Conservation (phyloP, 1,140 invertebrate genomes). For the Drosophila auraria region DNA sequence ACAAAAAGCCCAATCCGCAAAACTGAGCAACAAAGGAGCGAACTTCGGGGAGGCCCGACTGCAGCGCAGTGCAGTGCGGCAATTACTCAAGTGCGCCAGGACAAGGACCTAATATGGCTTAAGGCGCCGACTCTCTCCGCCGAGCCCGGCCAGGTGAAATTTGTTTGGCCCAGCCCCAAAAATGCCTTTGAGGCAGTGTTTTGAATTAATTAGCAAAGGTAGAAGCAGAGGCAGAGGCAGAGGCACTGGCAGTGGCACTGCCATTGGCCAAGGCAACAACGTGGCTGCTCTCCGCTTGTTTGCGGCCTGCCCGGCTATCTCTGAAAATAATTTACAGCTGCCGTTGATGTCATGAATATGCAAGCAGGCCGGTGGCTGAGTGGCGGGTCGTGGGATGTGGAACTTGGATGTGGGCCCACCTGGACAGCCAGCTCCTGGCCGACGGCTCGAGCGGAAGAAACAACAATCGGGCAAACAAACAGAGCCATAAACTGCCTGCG, state of each 20-base stretch:
- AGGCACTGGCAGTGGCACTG: conserved; percentile 6
- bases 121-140: conserved; percentile 43
- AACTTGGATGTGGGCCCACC: conserved; percentile 8
- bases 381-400: neutral
- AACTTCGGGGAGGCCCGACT: conserved; percentile 40
- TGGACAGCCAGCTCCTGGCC: conserved; percentile 20
- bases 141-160: conserved; percentile 64
- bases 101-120: conserved; percentile 69
- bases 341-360: conserved; percentile 77
- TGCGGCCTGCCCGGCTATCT: conserved; percentile 69
- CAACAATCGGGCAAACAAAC: conserved; percentile 67
- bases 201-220: conserved; percentile 78
- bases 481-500: conserved; percentile 64
- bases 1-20: conserved; percentile 71
- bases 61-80: conserved; percentile 56
- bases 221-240: conserved; percentile 24
- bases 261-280: conserved; percentile 32
- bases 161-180: conserved; percentile 64
- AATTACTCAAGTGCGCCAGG: conserved; percentile 76
- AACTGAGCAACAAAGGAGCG: conserved; percentile 58
- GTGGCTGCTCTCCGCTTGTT: conserved; percentile 63
- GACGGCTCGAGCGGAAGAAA: conserved; percentile 32
- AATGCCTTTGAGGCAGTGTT: conserved; percentile 78
- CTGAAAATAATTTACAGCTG: conserved; percentile 75
- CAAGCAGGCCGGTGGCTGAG: conserved; percentile 45